Conservation (phyloP, 2,113 vertebrate species). For the Scatophagus argus region DNA sequence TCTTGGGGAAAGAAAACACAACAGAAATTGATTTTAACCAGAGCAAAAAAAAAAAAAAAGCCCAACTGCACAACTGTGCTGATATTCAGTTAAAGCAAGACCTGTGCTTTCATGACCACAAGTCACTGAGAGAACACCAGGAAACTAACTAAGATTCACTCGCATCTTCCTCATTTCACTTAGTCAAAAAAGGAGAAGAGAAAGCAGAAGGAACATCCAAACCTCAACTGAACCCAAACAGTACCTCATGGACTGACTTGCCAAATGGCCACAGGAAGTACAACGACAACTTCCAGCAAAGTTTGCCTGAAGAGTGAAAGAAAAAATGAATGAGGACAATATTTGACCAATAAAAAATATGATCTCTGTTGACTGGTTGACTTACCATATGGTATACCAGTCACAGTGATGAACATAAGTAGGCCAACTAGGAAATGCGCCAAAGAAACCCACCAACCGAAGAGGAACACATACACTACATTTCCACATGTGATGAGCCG, state of each 20-base stretch:
- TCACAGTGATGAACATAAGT: constrained; percentile 85
- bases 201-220: neutral
- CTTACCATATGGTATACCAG: constrained; percentile 87
- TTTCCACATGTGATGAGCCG: constrained; percentile 86
- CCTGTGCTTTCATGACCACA: constrained; percentile 29
- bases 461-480: constrained; percentile 85
- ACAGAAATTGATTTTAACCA: neutral
- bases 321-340: neutral
- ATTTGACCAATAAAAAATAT: neutral
- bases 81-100: neutral
- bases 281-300: constrained; percentile 84
- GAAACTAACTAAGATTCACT: neutral
- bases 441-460: constrained; percentile 91
- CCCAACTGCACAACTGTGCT: constrained; percentile 28
- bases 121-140: constrained; percentile 18
- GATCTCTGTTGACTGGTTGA: neutral
- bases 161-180: constrained; percentile 1
- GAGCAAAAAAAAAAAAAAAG: too few relatives aligned
- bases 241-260: constrained; percentile 84
- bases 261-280: constrained; percentile 92
- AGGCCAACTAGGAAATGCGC: constrained; percentile 82
- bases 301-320: constrained; percentile 71
- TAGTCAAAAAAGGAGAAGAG: constrained; percentile 9
- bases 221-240: neutral
- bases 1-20: too few relatives aligned